Evolutionary conservation across 92 coral and sea anemone genomes (phyloP).

Genomic region (Porites rus): DNA sequence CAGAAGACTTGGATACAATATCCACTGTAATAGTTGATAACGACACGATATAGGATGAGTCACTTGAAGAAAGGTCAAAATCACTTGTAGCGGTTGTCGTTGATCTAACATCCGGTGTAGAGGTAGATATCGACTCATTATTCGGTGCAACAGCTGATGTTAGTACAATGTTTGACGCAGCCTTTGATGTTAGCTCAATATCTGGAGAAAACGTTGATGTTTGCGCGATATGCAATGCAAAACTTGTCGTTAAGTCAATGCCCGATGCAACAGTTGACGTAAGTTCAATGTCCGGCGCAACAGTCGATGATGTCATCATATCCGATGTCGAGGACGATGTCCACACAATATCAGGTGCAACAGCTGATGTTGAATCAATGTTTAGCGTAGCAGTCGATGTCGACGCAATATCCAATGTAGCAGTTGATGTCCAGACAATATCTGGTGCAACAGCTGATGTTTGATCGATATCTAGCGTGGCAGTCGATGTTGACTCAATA

Average conservation of each 20-base stretch:
- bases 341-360: neutral
- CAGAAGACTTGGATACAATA: neutral
- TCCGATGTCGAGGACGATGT: neutral
- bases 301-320: neutral
- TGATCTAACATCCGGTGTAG: neutral
- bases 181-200: neutral
- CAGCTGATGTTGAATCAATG: neutral
- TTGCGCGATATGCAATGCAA: neutral
- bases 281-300: neutral
- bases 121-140: neutral
- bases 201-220: neutral
- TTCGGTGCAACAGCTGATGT: no score
- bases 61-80: neutral
- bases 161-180: no score
- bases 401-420: neutral
- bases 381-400: neutral
- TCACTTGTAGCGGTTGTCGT: neutral
- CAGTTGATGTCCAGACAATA: neutral
- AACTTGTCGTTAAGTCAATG: neutral
- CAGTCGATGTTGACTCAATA: neutral
- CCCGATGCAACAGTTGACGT: neutral
- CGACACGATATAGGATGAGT: neutral
- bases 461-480: neutral
- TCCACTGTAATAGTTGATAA: neutral
- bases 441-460: neutral